These are phyloP conservation scores for Microplitis manilae DNA, from an alignment of 2,888 invertebrate genomes.

Conservation along the genomic window DNA sequence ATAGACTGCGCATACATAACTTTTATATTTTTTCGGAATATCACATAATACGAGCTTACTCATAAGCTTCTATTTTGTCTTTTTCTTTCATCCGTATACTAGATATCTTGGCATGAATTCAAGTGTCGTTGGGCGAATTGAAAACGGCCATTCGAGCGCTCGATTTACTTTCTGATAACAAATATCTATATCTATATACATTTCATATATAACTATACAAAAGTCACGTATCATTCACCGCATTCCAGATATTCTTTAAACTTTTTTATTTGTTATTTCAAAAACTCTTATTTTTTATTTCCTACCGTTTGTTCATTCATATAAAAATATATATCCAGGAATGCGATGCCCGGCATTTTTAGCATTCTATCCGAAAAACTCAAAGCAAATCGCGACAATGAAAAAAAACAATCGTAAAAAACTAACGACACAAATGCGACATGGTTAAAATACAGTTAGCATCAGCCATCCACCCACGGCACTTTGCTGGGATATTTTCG, in stretches of 20 bases:
- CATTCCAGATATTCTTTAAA: not conserved
- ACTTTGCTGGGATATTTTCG: not conserved
- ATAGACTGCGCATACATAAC: conserved; percentile 1
- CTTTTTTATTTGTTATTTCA: conserved; percentile 3
- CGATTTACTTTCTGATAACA: conserved; percentile 39
- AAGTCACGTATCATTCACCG: conserved; percentile 10
- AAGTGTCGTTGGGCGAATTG: conserved; percentile 39
- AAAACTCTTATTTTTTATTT: conserved; percentile 1
- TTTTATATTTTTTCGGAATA: not conserved
- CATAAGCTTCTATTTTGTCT: not conserved
- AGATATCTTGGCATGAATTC: conserved; percentile 40
- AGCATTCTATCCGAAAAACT: not conserved
- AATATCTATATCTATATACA: conserved; percentile 24
- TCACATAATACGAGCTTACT: not conserved
- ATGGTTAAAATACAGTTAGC: not conserved
- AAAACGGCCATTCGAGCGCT: conserved; percentile 32
- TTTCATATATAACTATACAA: conserved; percentile 18
- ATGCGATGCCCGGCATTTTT: conserved; percentile 3
- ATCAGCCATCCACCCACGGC: not conserved
- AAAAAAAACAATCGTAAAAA: not conserved
- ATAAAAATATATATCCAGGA: conserved; percentile 4
- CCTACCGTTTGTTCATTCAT: not conserved
- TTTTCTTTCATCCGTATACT: not conserved
- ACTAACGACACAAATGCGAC: not conserved
- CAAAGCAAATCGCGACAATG: conserved; percentile 18